Conservation (phyloP, 2,797 vertebrate genomes). For the Cyprinella venusta region DNA sequence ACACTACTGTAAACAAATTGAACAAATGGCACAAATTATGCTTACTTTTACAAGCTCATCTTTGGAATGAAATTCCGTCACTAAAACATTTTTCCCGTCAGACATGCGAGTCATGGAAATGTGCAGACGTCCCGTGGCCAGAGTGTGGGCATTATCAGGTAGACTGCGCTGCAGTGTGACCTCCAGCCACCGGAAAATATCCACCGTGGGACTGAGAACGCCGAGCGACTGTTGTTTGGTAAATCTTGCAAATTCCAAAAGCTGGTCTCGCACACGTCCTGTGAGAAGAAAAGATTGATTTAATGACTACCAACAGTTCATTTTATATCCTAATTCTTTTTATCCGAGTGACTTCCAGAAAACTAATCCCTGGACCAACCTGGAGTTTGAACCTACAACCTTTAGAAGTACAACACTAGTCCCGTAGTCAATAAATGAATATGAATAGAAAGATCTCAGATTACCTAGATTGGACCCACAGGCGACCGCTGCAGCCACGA, state of each 20-base stretch:
- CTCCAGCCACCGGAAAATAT: conserved; percentile 77
- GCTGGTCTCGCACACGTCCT: conserved; percentile 75
- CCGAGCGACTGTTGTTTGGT: conserved; percentile 78
- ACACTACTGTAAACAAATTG: background rate
- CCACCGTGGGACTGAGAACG: conserved; percentile 81
- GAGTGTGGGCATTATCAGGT: conserved; percentile 81
- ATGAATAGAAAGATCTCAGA: background rate
- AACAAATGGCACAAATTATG: background rate
- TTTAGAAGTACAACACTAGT: background rate
- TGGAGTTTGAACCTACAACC: background rate
- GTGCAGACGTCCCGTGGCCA: conserved; percentile 80
- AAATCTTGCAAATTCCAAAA: conserved; percentile 75
- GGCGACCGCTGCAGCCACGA: conserved; percentile 85
- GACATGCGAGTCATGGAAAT: conserved; percentile 81
- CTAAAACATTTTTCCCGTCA: conserved; percentile 79
- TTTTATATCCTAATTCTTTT: background rate
- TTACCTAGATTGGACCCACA: conserved; percentile 76
- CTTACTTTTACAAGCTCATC: conserved; percentile 86
- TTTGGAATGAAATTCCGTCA: conserved; percentile 83
- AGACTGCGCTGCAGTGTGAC: conserved; percentile 71
- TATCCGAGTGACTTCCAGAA: background rate
- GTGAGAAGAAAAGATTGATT: conserved; percentile 16
- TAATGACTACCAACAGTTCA: background rate
- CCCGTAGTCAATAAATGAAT: background rate
- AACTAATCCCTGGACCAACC: background rate